phyloP scores from a whole-genome alignment of 2,113 vertebrate genomes.

The Leptosomus discolor region DNA sequence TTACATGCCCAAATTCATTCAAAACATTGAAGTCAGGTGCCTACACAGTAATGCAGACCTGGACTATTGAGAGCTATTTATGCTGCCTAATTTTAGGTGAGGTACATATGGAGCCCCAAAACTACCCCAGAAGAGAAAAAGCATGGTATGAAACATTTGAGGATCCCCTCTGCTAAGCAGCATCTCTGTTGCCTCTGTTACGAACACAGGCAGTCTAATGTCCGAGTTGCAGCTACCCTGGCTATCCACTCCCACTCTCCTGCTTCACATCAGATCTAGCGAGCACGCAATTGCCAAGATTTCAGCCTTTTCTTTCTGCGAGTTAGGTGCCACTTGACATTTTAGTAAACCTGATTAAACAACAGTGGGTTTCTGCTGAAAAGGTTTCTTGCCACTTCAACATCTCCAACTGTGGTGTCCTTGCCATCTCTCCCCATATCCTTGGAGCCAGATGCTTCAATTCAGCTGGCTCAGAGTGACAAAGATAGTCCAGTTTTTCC shows the following conservation, averaged over 20 bases:
- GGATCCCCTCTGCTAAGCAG: background rate
- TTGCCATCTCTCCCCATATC: background rate
- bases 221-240: background rate
- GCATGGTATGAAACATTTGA: background rate
- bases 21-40: background rate
- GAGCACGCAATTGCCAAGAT: background rate
- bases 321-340: background rate
- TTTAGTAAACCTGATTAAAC: background rate
- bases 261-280: background rate
- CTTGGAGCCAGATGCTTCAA: background rate
- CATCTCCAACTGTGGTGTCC: background rate
- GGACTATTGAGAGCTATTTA: background rate
- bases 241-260: background rate
- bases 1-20: background rate
- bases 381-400: background rate
- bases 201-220: background rate
- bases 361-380: background rate
- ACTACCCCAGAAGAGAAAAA: background rate
- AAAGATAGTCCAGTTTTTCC: background rate
- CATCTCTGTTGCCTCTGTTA: background rate
- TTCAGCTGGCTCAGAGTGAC: background rate
- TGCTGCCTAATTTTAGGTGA: background rate
- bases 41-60: background rate
- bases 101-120: background rate
- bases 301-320: background rate